These are phyloP conservation scores for Chaenogobius annularis DNA, from an alignment of 2,113 vertebrate genomes.

Conservation along the genomic window DNA sequence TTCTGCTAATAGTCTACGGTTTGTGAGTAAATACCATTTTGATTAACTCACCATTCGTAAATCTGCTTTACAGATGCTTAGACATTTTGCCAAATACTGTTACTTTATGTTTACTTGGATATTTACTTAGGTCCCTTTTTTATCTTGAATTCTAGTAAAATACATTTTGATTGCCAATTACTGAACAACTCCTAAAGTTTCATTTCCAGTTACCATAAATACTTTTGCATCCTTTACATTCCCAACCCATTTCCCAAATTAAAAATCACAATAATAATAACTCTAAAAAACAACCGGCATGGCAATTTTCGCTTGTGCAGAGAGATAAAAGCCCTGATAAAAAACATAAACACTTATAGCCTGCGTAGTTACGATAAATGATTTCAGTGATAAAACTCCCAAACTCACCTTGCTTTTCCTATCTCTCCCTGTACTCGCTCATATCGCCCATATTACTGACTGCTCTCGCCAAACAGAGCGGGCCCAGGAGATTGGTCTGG, in stretches of 20 bases:
- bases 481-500: constrained; percentile 45
- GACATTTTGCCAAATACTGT: no score
- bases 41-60: no score
- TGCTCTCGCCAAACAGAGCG: constrained; percentile 44
- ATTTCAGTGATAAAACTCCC: not conserved
- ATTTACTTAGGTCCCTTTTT: no score
- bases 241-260: not conserved
- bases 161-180: no score
- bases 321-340: not conserved
- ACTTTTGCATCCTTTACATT: not conserved
- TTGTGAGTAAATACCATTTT: no score
- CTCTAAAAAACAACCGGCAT: not conserved
- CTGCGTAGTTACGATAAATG: not conserved
- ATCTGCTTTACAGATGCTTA: no score
- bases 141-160: no score
- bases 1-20: no score
- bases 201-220: not conserved
- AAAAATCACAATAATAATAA: not conserved
- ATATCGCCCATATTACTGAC: constrained; percentile 49
- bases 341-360: not conserved
- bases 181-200: no score
- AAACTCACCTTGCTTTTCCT: not conserved
- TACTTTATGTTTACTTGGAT: no score
- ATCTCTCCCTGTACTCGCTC: constrained; percentile 21
- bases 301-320: not conserved